phyloP scores from a whole-genome alignment of 2,888 invertebrate species.

The Heliconius hortense region DNA sequence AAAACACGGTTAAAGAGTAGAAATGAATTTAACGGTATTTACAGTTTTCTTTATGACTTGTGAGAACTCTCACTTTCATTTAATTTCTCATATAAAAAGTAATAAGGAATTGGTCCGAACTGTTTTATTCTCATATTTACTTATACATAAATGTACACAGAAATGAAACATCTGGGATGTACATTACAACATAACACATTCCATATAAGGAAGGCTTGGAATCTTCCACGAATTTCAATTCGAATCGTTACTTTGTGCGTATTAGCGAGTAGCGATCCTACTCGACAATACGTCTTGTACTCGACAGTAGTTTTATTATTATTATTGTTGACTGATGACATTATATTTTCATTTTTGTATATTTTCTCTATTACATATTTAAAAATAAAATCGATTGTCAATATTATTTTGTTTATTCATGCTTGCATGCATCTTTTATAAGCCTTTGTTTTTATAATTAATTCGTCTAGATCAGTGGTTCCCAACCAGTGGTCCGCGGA shows the following conservation, averaged over 20 bases:
- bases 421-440: neutral
- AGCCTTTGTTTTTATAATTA: too few relatives aligned
- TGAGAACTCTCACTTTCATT: neutral
- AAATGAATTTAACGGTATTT: too few relatives aligned
- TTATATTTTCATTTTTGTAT: too few relatives aligned
- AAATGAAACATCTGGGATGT: neutral
- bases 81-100: neutral
- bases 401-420: too few relatives aligned
- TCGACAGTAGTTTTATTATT: too few relatives aligned
- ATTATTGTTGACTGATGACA: too few relatives aligned
- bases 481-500: too few relatives aligned
- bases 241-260: slow-evolving; percentile 14
- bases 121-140: neutral
- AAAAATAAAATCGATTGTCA: too few relatives aligned
- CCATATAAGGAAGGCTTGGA: slow-evolving; percentile 32
- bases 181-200: neutral
- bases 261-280: neutral
- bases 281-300: neutral
- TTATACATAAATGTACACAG: neutral
- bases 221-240: slow-evolving; percentile 36
- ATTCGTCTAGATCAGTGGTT: too few relatives aligned
- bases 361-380: too few relatives aligned
- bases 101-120: neutral
- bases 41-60: neutral
- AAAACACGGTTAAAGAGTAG: too few relatives aligned